Percentiles rank a stretch among this genome's conserved stretches.
These are phyloP conservation scores for Phortica magna DNA, from an alignment of 2,888 invertebrate genomes.

Conservation along the genomic window DNA sequence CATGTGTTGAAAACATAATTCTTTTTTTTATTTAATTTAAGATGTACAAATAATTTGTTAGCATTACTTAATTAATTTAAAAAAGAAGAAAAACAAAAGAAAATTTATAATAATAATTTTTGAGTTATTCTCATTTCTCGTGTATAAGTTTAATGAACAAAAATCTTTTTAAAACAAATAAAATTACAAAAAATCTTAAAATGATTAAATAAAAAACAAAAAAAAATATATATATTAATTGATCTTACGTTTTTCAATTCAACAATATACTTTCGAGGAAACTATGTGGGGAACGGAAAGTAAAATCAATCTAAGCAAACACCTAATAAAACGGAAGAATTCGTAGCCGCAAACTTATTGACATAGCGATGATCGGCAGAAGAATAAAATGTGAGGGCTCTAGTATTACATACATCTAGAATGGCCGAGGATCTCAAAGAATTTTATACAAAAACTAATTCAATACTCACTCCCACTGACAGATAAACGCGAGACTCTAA, in stretches of 20 bases:
- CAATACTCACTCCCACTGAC: not conserved
- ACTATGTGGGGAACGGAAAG: no score
- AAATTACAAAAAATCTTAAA: slow-evolving; percentile 29
- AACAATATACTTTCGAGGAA: not conserved
- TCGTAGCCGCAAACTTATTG: no score
- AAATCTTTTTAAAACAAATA: slow-evolving; percentile 31
- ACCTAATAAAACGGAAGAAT: no score
- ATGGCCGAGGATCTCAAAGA: no score
- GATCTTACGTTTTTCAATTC: not conserved
- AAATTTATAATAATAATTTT: not conserved
- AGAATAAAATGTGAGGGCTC: no score
- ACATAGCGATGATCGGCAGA: no score
- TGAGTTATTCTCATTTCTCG: slow-evolving; percentile 14
- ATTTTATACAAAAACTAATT: no score
- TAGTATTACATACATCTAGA: no score
- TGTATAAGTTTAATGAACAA: slow-evolving; percentile 24
- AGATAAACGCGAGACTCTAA: not conserved
- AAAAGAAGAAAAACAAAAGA: slow-evolving; percentile 7
- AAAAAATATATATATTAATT: not conserved
- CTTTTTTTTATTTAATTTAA: slow-evolving; percentile 1
- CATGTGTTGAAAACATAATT: slow-evolving; percentile 7
- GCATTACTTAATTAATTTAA: slow-evolving; percentile 15
- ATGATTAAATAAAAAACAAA: slow-evolving; percentile 30
- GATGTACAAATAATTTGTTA: slow-evolving; percentile 25
- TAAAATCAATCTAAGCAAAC: no score